These are phyloP conservation scores for Nysson spinosus DNA, from an alignment of 2,888 invertebrate genomes.

Conservation along the genomic window DNA sequence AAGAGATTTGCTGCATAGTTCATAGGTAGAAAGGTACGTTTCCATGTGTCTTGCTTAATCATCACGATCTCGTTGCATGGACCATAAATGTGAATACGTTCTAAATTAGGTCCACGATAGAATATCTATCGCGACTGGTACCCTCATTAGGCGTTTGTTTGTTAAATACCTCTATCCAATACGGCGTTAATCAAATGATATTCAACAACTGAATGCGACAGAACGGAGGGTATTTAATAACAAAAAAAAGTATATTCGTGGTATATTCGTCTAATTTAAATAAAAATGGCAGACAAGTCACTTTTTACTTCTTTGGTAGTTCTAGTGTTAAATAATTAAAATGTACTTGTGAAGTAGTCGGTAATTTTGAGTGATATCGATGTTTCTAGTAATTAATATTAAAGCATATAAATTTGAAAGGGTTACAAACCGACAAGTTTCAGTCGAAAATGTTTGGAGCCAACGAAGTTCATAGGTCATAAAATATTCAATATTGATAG, in stretches of 20 bases:
- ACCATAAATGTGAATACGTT: constrained; percentile 25
- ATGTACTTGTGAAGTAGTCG: too few relatives aligned
- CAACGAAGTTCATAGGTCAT: constrained; percentile 42
- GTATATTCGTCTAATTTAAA: too few relatives aligned
- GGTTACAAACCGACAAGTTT: neutral
- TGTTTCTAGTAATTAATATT: too few relatives aligned
- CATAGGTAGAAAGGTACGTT: constrained; percentile 19
- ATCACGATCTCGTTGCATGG: constrained; percentile 19
- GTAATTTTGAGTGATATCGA: too few relatives aligned
- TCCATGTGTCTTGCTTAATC: constrained; percentile 24
- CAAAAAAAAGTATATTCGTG: too few relatives aligned
- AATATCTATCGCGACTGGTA: constrained; percentile 18
- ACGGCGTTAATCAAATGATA: constrained; percentile 37
- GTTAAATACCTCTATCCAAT: constrained; percentile 35
- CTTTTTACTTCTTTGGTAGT: too few relatives aligned
- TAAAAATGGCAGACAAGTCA: too few relatives aligned
- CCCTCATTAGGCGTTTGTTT: constrained; percentile 42
- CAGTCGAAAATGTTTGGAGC: constrained; percentile 19
- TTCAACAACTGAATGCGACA: neutral
- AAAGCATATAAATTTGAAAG: constrained; percentile 23
- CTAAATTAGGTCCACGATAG: constrained; percentile 35
- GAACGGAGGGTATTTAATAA: too few relatives aligned
- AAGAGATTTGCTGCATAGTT: neutral
- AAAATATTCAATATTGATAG: constrained; percentile 43
- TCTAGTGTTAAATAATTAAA: too few relatives aligned